These are phyloP conservation scores for Saxidomus purpurata DNA, from an alignment of 1,140 invertebrate species.

Conservation along the genomic window DNA sequence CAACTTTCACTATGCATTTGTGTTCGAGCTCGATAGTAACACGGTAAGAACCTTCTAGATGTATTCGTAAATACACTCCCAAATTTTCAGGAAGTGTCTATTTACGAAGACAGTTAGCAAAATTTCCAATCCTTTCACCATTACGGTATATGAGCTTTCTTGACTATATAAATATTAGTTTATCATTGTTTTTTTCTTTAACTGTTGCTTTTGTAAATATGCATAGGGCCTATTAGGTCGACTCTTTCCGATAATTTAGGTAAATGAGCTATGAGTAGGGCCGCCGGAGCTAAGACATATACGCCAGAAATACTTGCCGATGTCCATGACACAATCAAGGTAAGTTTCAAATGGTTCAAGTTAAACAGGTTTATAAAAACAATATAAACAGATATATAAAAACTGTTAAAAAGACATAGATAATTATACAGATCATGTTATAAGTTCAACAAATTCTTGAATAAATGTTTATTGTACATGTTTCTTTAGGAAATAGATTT, in stretches of 20 bases:
- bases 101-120: neutral
- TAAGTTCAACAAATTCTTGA: too few species aligned
- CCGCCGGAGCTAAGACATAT: conserved; percentile 22
- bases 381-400: too few species aligned
- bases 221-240: neutral
- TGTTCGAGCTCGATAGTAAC: neutral
- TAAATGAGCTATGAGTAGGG: conserved; percentile 30
- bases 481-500: too few species aligned
- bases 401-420: too few species aligned
- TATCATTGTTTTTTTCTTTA: neutral
- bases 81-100: neutral
- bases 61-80: neutral
- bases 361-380: too few species aligned
- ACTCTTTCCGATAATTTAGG: conserved; percentile 7
- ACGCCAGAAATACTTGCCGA: conserved; percentile 3
- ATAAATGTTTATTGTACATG: too few species aligned
- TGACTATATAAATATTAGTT: neutral
- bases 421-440: too few species aligned
- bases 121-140: too few species aligned
- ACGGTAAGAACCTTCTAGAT: neutral
- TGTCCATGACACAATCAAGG: conserved; percentile 19
- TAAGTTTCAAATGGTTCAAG: too few species aligned
- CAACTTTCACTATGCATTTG: neutral
- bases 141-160: neutral
- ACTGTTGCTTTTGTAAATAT: neutral